Conservation (phyloP, 2,113 vertebrate genomes). For the Ictalurus punctatus region DNA sequence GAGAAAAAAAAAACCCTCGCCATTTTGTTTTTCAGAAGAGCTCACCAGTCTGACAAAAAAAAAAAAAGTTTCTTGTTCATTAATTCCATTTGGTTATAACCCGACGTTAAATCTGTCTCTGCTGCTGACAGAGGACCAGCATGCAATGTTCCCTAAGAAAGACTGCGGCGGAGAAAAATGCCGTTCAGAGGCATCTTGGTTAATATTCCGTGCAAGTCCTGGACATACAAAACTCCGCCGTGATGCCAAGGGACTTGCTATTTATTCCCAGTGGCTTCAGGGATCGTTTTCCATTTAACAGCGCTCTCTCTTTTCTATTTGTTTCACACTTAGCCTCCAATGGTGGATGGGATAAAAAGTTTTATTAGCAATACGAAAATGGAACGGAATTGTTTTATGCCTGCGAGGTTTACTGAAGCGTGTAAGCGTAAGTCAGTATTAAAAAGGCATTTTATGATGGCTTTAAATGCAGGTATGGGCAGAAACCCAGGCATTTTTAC, state of each 20-base stretch:
- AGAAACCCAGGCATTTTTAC: neutral
- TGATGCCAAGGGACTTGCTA: slow-evolving; percentile 36
- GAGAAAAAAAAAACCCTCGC: too few species aligned
- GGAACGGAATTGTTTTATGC: slow-evolving; percentile 8
- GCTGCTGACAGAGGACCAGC: neutral
- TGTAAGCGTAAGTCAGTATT: neutral
- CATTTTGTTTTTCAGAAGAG: neutral
- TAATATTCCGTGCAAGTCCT: slow-evolving; percentile 45
- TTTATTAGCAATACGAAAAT: neutral
- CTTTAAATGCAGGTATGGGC: too few species aligned
- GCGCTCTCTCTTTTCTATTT: slow-evolving; percentile 43
- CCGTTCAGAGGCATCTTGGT: slow-evolving; percentile 37
- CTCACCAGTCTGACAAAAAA: neutral
- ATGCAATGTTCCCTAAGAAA: neutral
- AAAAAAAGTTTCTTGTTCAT: neutral
- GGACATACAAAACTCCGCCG: slow-evolving; percentile 31
- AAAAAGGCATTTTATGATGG: neutral
- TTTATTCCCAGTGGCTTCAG: slow-evolving; percentile 48
- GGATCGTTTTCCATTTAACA: slow-evolving; percentile 54
- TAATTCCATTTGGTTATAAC: neutral
- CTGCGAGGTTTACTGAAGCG: neutral
- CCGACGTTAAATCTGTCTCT: neutral
- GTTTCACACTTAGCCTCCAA: slow-evolving; percentile 13
- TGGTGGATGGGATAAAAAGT: neutral
- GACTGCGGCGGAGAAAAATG: neutral